Evolutionary conservation across 2,113 vertebrate genomes (phyloP).

Genomic region (Myrmecophaga tridactyla): DNA sequence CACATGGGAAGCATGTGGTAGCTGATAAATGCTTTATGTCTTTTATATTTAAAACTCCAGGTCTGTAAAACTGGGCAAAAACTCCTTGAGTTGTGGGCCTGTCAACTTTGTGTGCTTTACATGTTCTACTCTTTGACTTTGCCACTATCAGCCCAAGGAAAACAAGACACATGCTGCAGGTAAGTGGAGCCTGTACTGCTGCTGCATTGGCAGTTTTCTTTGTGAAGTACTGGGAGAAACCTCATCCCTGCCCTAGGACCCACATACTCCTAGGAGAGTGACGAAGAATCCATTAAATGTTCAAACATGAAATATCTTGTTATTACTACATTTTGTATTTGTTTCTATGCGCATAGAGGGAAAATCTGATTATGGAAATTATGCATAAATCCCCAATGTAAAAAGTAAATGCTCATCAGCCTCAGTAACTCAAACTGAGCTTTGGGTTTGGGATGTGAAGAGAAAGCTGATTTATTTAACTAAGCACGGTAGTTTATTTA

Average conservation of each 20-base stretch:
- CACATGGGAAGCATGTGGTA: accelerated
- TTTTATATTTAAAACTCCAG: no score
- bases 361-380: conserved; percentile 40
- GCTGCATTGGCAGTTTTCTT: conserved; percentile 54
- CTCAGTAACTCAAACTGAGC: background rate
- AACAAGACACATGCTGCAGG: conserved; percentile 44
- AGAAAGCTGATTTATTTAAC: conserved; percentile 34
- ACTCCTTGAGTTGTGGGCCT: background rate
- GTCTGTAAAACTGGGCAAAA: background rate
- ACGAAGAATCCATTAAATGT: conserved; percentile 46
- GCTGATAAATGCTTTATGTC: background rate
- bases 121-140: conserved; percentile 64
- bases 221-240: conserved; percentile 24
- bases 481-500: background rate
- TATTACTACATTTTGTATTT: conserved; percentile 37
- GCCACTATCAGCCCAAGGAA: conserved; percentile 63
- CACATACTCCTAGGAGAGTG: conserved; percentile 43
- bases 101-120: background rate
- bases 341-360: background rate
- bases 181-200: conserved; percentile 57
- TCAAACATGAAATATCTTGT: conserved; percentile 52
- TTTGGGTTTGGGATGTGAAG: background rate
- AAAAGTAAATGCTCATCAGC: conserved; percentile 20
- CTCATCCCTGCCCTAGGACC: conserved; percentile 42
- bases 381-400: conserved; percentile 7